Percentiles rank a stretch among this genome's conserved stretches.
These are phyloP conservation scores for Schizopygopsis pylzovi DNA, from an alignment of 2,797 vertebrate genomes.

Conservation along the genomic window DNA sequence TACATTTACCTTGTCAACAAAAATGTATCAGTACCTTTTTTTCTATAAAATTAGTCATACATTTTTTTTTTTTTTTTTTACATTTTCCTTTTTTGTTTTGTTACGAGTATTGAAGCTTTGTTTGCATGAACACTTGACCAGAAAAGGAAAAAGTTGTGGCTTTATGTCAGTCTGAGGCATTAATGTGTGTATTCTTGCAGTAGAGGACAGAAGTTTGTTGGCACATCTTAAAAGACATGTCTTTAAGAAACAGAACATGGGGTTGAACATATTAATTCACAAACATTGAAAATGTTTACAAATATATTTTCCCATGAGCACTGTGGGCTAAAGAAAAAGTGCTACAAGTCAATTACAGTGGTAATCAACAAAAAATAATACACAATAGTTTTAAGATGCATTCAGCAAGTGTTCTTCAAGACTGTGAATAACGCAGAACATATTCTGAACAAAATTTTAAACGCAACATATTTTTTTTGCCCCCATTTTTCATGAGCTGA, in stretches of 20 bases:
- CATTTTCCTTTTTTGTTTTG: constrained; percentile 33
- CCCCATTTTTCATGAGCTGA: too few relatives aligned
- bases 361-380: not conserved
- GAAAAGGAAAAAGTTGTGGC: not conserved
- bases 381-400: not conserved
- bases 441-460: not conserved
- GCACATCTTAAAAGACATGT: constrained; percentile 3
- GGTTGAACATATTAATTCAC: not conserved
- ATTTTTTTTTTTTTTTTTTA: not conserved
- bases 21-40: constrained; percentile 14
- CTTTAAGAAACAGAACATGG: constrained; percentile 2
- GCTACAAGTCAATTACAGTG: not conserved
- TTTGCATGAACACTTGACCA: constrained; percentile 34
- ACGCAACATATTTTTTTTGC: too few relatives aligned
- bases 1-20: constrained; percentile 13
- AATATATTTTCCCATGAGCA: not conserved
- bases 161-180: not conserved
- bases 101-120: not conserved
- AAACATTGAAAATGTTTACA: not conserved
- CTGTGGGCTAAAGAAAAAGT: not conserved
- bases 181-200: not conserved
- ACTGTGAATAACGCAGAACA: constrained; percentile 7
- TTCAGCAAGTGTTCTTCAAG: not conserved
- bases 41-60: not conserved
- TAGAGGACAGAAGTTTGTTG: not conserved